Evolutionary conservation across 2,797 vertebrate species (phyloP).

Genomic region (Enteromius fasciolatus): DNA sequence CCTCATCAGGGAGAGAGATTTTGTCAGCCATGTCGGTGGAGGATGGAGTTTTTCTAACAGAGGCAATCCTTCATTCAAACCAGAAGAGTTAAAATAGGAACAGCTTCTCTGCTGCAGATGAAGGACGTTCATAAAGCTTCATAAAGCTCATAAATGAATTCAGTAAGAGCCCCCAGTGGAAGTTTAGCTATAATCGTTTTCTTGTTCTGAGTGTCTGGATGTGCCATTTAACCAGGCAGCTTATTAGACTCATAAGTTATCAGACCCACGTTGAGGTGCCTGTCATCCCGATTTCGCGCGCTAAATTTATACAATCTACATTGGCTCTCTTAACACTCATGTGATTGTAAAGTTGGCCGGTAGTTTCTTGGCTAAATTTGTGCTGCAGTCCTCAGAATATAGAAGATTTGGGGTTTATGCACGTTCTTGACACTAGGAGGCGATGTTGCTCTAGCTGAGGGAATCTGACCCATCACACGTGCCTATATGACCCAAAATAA

Average conservation of each 20-base stretch:
- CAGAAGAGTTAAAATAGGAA: slow-evolving; percentile 38
- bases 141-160: slow-evolving; percentile 18
- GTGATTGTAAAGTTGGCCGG: not conserved
- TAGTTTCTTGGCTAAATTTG: not conserved
- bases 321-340: not conserved
- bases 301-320: slow-evolving; percentile 1
- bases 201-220: slow-evolving; percentile 7
- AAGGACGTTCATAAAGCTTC: slow-evolving; percentile 24
- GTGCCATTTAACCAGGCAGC: not conserved
- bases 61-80: slow-evolving; percentile 37
- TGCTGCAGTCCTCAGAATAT: not conserved
- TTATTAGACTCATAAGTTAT: slow-evolving; percentile 22
- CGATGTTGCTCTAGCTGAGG: not conserved
- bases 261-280: not conserved
- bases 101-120: slow-evolving; percentile 25
- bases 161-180: not conserved
- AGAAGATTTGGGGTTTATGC: not conserved
- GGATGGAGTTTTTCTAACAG: slow-evolving; percentile 32
- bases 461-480: slow-evolving; percentile 41
- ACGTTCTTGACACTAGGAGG: slow-evolving; percentile 11
- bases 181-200: slow-evolving; percentile 16
- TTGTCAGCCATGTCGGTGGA: slow-evolving; percentile 37
- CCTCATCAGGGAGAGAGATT: slow-evolving; percentile 48
- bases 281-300: not conserved
- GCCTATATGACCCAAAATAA: slow-evolving; percentile 43